phyloP scores from a whole-genome alignment of 2,888 invertebrate genomes.

The Lasius platythorax region DNA sequence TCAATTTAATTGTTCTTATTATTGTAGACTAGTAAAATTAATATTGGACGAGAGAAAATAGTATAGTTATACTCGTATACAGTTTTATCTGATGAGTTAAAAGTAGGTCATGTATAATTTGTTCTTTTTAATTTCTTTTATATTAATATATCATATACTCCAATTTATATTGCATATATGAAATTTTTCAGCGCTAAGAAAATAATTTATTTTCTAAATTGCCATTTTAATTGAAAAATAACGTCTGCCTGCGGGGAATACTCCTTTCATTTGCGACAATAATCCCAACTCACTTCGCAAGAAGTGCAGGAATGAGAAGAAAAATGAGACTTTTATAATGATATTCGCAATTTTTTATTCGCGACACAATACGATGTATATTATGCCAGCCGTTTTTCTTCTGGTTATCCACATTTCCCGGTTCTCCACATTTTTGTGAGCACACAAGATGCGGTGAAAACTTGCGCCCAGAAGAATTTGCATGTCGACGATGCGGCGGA shows the following conservation, averaged over 20 bases:
- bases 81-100: background rate
- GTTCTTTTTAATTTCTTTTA: background rate
- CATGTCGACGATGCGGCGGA: conserved; percentile 24
- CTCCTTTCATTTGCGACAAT: background rate
- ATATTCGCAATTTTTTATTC: conserved; percentile 39
- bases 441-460: background rate
- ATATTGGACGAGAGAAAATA: background rate
- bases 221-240: background rate
- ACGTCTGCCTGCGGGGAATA: background rate
- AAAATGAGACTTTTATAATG: conserved; percentile 11
- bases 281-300: background rate
- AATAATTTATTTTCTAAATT: conserved; percentile 24
- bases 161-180: conserved; percentile 3
- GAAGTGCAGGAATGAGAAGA: background rate
- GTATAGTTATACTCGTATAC: background rate
- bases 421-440: background rate
- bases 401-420: background rate
- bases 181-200: background rate
- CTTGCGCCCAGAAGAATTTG: conserved; percentile 35
- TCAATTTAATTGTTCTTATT: background rate
- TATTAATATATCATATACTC: background rate
- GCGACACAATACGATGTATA: conserved; percentile 5
- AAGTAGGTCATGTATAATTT: background rate
- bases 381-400: conserved; percentile 27
- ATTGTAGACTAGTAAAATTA: background rate